These are phyloP conservation scores for Papilio gigon DNA, from an alignment of 2,888 invertebrate species.

Conservation along the genomic window DNA sequence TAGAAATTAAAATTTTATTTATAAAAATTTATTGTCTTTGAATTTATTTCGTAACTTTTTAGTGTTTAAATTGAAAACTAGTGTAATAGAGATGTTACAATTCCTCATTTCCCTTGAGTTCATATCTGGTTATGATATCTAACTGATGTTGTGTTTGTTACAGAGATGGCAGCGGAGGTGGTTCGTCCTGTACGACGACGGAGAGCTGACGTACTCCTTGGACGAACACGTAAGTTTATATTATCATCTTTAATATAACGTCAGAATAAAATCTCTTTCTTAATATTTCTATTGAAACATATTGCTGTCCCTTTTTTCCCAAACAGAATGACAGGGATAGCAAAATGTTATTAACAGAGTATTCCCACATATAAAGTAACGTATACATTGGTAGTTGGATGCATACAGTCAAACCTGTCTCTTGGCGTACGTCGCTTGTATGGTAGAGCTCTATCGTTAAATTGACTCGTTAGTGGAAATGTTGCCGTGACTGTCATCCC, in stretches of 20 bases:
- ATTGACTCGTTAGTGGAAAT: conserved; percentile 66
- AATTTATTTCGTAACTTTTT: no score
- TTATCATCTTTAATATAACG: background rate
- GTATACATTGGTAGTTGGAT: background rate
- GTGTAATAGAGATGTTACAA: no score
- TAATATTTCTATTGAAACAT: no score
- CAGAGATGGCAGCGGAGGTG: conserved; percentile 99
- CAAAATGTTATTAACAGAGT: no score
- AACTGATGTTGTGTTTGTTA: conserved; percentile 66
- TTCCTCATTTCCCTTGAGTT: no score
- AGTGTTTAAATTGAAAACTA: no score
- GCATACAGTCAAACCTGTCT: conserved; percentile 48
- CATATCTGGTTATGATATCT: background rate
- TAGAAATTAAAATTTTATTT: no score
- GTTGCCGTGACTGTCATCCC: conserved; percentile 37
- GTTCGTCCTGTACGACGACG: conserved; percentile 99
- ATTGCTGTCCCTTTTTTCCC: no score
- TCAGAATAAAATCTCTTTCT: no score
- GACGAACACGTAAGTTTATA: conserved; percentile 96
- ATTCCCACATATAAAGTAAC: no score
- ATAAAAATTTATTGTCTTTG: no score
- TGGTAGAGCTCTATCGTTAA: conserved; percentile 49
- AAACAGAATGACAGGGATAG: no score
- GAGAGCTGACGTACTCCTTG: conserved; percentile 97
- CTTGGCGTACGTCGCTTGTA: conserved; percentile 52